Evolutionary conservation across 2,888 invertebrate species (phyloP), one percentile per base, ranked within the genome.

Genomic region (Eupeodes latifasciatus): DNA sequence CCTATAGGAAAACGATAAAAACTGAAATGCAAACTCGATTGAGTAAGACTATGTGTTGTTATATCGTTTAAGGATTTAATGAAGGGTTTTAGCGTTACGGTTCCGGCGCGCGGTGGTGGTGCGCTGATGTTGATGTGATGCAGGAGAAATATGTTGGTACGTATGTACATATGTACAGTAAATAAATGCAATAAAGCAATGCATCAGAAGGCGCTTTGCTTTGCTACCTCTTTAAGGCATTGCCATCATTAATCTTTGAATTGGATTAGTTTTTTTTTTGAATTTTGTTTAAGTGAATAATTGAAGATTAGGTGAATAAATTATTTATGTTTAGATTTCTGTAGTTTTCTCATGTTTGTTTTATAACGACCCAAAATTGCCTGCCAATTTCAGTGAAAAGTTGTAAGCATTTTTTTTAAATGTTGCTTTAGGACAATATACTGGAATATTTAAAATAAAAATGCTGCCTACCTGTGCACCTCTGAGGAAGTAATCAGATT

Each of bases 51-150:
- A 27, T 40, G 5, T 5, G 40, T 40, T 27, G 27, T 2, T 3
- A 40, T 7, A 40, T 40, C 36, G 36, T 53, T 69, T 61, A 49
- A 53, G 79, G 79, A 87, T 80, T 76, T 81, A 88, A 88, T 88
- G 81, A 88, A 88, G 87, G 88, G 85, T 81, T 78, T 85, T 81
- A 88, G 85, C 27, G 27, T 27, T 27, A 27, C 27, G 1, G 27
- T 27, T 1, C 27, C 27, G 27, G 27, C 84, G 80, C 2, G 27
- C 84, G 80, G 77, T 81, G 75, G 76, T 66, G 78, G 34, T 12
- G 16, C n/a, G 27, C 27, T 27, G 27, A 27, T 27, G 27, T 27
- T 27, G 27, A 27, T 27, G 74, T 81, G 69, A 80, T 66, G 78
- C 57, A n/a, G 34, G 12, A 44, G 44, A 59, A 27, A 59, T 64